Percentiles rank a stretch among this genome's conserved stretches.
phyloP scores from a whole-genome alignment of 1,140 invertebrate genomes.

The Camponotus floridanus region DNA sequence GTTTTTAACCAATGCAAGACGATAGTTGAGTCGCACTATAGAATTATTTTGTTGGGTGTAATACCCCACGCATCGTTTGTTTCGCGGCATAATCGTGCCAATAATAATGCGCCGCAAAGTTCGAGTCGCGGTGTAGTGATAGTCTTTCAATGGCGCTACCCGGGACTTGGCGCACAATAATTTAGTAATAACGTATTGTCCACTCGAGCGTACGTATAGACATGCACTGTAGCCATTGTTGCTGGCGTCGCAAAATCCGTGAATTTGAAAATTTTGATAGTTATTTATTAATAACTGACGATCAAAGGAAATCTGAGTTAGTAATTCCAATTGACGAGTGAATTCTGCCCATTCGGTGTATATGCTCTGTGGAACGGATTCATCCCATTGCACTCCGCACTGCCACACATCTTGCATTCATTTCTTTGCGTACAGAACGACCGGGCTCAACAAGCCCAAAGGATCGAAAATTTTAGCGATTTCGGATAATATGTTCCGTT shows the following conservation, averaged over 20 bases:
- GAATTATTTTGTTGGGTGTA: background rate
- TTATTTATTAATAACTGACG: background rate
- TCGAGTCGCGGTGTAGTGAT: background rate
- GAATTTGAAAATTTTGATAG: constrained; percentile 55
- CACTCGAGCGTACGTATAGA: constrained; percentile 70
- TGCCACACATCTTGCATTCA: constrained; percentile 76
- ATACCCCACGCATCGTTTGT: too few species aligned
- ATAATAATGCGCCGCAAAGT: background rate
- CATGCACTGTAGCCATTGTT: constrained; percentile 78
- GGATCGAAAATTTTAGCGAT: background rate
- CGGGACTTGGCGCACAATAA: constrained; percentile 7
- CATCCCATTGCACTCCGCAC: constrained; percentile 55
- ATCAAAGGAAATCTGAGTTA: constrained; percentile 34
- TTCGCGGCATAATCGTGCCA: background rate
- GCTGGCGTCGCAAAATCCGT: constrained; percentile 82
- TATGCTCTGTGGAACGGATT: constrained; percentile 56
- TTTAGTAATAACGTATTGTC: background rate
- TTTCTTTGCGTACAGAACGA: constrained; percentile 76
- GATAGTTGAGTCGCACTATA: constrained; percentile 59
- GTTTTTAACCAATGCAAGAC: constrained; percentile 74
- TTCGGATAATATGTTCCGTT: background rate
- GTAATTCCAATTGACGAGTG: constrained; percentile 26
- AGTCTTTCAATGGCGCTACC: background rate
- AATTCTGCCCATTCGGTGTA: constrained; percentile 67
- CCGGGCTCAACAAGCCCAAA: constrained; percentile 57